Evolutionary conservation across 2,113 vertebrate genomes (phyloP), one percentile per base, ranked within the genome.

Genomic region (Leptobrachium ailaonicum): DNA sequence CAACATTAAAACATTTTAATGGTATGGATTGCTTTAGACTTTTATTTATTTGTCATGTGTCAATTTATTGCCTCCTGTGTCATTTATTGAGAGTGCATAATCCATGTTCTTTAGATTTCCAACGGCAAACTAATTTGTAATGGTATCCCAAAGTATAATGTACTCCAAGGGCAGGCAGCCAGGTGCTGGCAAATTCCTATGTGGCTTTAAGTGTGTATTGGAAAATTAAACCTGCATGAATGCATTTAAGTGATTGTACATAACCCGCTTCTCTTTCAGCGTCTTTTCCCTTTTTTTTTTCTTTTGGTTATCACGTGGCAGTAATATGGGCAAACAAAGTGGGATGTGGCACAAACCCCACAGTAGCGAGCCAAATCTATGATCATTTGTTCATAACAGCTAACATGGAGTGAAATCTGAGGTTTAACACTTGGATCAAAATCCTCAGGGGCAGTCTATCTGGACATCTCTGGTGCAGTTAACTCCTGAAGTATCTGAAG

Each of bases 11-110:
- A 98, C 94, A 85, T 98, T 99, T 99, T 94, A 98, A 96, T 98
- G 91, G 97, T 98, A 98, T 96, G 95, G 95, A 98, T 96, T 99
- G 97, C 97, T 97, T 98, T 98, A 98, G 97, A 96, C 97, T 99
- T 99, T 99, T 98, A 96, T 99, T 99, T 96, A 97, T 96, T 99
- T 98, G 97, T 98, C 94, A 87, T 86, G 98, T 99, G 95, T 99
- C 97, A 95, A 98, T 98, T 99, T 99, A 96, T 99, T 99, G 98
- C 97, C 98, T 99, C 98, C 97, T 87, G 97, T 99, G 97, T 99
- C 97, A 94, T 97, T 99, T 98, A 96, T 96, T 98, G 97, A 93
- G 93, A 94, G 91, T 90, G 95, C 88, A 77, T 88, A 93, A 92
- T 90, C 90, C 90, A 88, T 89, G 91, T 93, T 86, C 85, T 92